A percentile compares a stretch with the other conserved stretches of the same genome.
These are phyloP conservation scores for Drosophila pruinosa DNA, from an alignment of 1,140 invertebrate species.

Conservation along the genomic window DNA sequence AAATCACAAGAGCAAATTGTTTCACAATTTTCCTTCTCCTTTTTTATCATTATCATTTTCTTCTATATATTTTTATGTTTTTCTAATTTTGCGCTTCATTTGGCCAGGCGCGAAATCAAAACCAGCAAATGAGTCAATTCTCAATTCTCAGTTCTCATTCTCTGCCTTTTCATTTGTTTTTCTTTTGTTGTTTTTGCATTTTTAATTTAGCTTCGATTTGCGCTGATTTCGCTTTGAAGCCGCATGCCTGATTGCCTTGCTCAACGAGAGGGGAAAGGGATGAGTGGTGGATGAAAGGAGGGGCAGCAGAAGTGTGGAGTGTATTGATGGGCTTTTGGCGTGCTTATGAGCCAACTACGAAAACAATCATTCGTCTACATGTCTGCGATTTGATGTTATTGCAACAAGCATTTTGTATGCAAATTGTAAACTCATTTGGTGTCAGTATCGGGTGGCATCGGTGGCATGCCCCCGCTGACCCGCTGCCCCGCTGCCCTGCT, in stretches of 20 bases:
- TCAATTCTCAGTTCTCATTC: neutral
- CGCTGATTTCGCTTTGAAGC: conserved; percentile 30
- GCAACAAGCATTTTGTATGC: conserved; percentile 59
- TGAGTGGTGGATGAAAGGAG: neutral
- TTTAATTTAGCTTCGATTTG: conserved; percentile 43
- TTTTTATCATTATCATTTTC: conserved; percentile 23
- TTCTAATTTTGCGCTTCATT: conserved; percentile 78
- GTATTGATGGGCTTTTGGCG: conserved; percentile 40
- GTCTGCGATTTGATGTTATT: conserved; percentile 50
- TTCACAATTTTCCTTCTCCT: conserved; percentile 42
- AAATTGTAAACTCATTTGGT: conserved; percentile 62
- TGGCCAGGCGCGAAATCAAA: conserved; percentile 33
- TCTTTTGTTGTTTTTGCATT: conserved; percentile 30
- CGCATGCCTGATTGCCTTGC: conserved; percentile 24
- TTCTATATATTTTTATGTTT: conserved; percentile 34
- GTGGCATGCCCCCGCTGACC: no score
- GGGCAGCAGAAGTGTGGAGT: no score
- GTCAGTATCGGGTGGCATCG: no score
- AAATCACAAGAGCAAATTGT: conserved; percentile 19
- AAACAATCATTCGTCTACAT: conserved; percentile 36
- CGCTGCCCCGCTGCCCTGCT: neutral
- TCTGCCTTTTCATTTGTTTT: conserved; percentile 1
- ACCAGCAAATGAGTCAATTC: conserved; percentile 27
- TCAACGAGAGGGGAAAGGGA: neutral
- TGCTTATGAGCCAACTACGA: conserved; percentile 31